Base-by-base conservation (phyloP, 2,113 vertebrate species). In the Pycnonotus jocosus region DNA sequence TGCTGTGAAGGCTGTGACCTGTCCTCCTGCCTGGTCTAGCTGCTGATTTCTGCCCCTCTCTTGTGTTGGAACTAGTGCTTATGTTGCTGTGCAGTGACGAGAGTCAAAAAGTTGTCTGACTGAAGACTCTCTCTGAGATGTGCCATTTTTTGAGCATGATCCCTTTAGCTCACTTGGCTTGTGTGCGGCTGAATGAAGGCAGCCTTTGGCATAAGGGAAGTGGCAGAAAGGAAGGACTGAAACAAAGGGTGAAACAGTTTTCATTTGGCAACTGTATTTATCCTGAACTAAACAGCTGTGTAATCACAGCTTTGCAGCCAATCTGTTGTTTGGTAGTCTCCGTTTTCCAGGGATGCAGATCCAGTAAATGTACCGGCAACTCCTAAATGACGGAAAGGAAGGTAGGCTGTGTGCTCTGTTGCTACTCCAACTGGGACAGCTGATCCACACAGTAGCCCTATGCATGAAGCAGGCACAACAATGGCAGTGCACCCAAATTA, bases 181-280 rank as follows among this genome's bases (percentile, higher is more conserved):
- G 3, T 1, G 7, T 40, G 69, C 22, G 28, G 40, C n/a, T 81
- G 64, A 89, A 57, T 27, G 58, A 83, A 57, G 0, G 0, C 33
- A 57, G 89, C 51, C 79, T 81, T 86, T 77, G 22, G 50, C 54
- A 15, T 77, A 44, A 38, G 28, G 64, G 28, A 61, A 73, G 60
- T 45, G 56, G 31, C 61, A 47, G 81, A 89, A 94, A 88, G 58
- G 45, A 77, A 70, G 45, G 83, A 40, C 54, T 81, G 28, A 84
- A 91, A 76, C 38, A 45, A 86, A 88, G 58, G 42, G 22, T 73
- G 64, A 81, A 93, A 73, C 15, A 53, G 42, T 62, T 94, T 83
- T 81, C 7, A 7, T 69, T 64, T 93, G 77, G 53, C 37, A 84
- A 9, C 61, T 90, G 42, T 69, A 16, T 81, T 90, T 73, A 53